Percentiles rank a stretch among this genome's conserved stretches.
These are phyloP conservation scores for Anolis sagrei DNA, from an alignment of 2,113 vertebrate genomes.

Conservation along the genomic window DNA sequence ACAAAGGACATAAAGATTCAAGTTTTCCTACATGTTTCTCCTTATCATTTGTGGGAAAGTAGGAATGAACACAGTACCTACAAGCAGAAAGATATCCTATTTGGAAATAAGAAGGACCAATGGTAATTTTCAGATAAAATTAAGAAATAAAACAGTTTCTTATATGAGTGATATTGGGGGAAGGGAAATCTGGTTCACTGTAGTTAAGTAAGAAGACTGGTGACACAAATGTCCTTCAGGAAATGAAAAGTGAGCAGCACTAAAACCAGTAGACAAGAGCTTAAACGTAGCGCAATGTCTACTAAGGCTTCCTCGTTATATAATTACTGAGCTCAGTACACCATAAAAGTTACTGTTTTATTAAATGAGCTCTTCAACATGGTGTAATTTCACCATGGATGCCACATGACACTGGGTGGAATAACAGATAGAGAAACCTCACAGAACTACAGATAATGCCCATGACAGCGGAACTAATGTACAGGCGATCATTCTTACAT, in stretches of 20 bases:
- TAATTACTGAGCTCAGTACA: slow-evolving; percentile 43
- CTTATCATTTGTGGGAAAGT: too few species aligned
- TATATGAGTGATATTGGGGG: neutral
- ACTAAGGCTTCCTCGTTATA: slow-evolving; percentile 46
- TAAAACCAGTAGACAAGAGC: neutral
- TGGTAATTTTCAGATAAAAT: neutral
- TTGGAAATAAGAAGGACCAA: neutral
- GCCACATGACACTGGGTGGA: slow-evolving; percentile 63
- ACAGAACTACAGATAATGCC: slow-evolving; percentile 65
- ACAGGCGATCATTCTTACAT: slow-evolving; percentile 60
- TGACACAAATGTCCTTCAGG: neutral
- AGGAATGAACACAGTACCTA: too few species aligned
- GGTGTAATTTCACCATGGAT: slow-evolving; percentile 51
- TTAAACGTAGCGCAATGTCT: slow-evolving; percentile 18
- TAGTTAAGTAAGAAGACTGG: neutral
- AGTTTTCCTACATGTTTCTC: too few species aligned
- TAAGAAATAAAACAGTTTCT: neutral
- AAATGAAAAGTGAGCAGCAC: neutral
- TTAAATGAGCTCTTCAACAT: slow-evolving; percentile 39
- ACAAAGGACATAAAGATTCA: too few species aligned
- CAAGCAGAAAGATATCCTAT: neutral
- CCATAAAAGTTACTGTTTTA: slow-evolving; percentile 45
- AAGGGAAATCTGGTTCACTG: neutral
- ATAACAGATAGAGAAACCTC: slow-evolving; percentile 40
- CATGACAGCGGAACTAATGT: slow-evolving; percentile 75